Conservation (phyloP, 2,113 vertebrate species). For the Python bivittatus region DNA sequence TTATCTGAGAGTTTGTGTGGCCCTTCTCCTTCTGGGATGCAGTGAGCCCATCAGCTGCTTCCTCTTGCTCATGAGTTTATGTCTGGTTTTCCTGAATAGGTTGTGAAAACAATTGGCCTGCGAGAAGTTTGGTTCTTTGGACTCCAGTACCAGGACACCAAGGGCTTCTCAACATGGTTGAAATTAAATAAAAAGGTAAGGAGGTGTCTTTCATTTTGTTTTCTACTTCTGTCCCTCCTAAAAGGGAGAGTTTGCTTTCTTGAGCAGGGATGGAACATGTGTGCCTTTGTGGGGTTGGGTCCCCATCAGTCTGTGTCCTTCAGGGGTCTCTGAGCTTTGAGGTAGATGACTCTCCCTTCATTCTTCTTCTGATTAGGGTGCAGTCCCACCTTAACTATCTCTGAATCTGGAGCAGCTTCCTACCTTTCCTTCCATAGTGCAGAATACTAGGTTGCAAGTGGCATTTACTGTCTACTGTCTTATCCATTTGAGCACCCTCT, state of each 20-base stretch:
- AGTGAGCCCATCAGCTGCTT: background rate
- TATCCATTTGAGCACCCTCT: background rate
- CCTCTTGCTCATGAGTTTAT: background rate
- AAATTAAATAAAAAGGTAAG: constrained; percentile 98
- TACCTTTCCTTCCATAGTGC: background rate
- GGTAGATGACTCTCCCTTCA: background rate
- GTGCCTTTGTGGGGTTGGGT: background rate
- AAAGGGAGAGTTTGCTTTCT: background rate
- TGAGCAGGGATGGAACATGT: background rate
- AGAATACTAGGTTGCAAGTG: background rate
- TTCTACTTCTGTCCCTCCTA: background rate
- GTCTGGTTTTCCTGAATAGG: constrained; percentile 71
- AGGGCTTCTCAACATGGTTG: constrained; percentile 96
- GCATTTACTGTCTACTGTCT: background rate
- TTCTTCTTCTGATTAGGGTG: background rate
- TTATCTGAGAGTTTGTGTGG: no score
- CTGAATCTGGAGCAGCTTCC: background rate
- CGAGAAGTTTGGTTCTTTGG: constrained; percentile 99
- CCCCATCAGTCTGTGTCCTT: background rate
- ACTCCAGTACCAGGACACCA: constrained; percentile 97
- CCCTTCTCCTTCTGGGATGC: accelerated
- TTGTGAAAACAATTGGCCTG: constrained; percentile 97
- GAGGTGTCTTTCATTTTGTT: background rate
- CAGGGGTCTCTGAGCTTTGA: background rate
- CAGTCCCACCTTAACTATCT: background rate